These are phyloP conservation scores for Hoplias malabaricus DNA, from an alignment of 2,113 vertebrate genomes.

Conservation along the genomic window DNA sequence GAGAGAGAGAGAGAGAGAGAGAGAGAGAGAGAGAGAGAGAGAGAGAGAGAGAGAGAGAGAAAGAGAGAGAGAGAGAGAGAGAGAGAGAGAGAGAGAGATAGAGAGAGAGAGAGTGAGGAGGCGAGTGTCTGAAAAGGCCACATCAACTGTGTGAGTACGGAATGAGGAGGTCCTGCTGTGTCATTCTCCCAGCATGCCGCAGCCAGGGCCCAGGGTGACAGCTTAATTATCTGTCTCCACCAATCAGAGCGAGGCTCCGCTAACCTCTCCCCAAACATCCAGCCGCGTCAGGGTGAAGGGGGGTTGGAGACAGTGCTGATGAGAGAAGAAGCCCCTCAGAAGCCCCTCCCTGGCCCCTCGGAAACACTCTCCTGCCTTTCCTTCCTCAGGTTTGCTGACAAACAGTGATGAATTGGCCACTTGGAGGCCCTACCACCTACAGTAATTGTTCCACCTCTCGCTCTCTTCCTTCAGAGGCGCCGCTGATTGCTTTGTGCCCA, in stretches of 20 bases:
- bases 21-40: background rate
- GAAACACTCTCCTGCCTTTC: constrained; percentile 2
- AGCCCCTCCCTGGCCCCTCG: no score
- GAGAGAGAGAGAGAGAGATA: background rate
- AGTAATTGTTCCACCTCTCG: constrained; percentile 24
- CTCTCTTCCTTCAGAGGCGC: background rate
- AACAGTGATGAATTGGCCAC: constrained; percentile 49
- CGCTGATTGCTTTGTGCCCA: constrained; percentile 11
- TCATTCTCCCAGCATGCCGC: constrained; percentile 47
- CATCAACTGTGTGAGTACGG: constrained; percentile 36
- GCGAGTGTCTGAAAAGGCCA: constrained; percentile 44
- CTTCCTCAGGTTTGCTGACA: constrained; percentile 31
- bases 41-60: background rate
- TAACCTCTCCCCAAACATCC: constrained; percentile 44
- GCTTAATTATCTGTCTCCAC: constrained; percentile 51
- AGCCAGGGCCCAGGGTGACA: constrained; percentile 38
- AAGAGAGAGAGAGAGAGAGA: background rate
- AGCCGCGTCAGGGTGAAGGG: constrained; percentile 2
- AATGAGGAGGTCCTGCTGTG: constrained; percentile 37
- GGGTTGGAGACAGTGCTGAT: constrained; percentile 29
- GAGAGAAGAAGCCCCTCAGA: constrained; percentile 25
- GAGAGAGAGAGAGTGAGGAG: constrained; percentile 2
- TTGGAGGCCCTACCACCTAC: constrained; percentile 25
- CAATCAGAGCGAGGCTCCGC: constrained; percentile 39
- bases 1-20: constrained; percentile 2